Percentiles rank a stretch among this genome's conserved stretches.
Evolutionary conservation across 1,140 invertebrate genomes (phyloP).

Genomic region (Musca domestica): DNA sequence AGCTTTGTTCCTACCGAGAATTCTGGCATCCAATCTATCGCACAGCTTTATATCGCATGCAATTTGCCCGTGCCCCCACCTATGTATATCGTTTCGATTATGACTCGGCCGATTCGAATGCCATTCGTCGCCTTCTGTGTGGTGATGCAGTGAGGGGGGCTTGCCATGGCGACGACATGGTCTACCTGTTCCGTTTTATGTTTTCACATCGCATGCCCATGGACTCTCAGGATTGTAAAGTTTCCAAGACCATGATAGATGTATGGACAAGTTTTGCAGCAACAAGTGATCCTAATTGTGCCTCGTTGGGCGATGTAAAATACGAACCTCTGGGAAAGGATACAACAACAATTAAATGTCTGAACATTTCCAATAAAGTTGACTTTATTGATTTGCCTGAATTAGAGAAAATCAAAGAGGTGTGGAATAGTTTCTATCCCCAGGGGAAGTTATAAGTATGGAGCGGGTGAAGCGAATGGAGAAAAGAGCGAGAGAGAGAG

Average conservation of each 20-base stretch:
- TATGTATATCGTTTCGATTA: slow-evolving; percentile 56
- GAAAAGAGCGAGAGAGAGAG: background rate
- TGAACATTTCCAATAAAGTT: slow-evolving; percentile 52
- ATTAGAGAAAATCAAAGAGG: slow-evolving; percentile 42
- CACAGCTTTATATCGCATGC: slow-evolving; percentile 38
- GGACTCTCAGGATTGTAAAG: slow-evolving; percentile 39
- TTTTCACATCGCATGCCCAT: slow-evolving; percentile 49
- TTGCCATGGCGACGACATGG: slow-evolving; percentile 65
- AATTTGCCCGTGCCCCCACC: slow-evolving; percentile 44
- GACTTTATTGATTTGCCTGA: slow-evolving; percentile 50
- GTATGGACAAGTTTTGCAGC: slow-evolving; percentile 55
- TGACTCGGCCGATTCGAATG: slow-evolving; percentile 46
- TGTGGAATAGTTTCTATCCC: slow-evolving; percentile 54
- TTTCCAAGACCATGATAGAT: slow-evolving; percentile 55
- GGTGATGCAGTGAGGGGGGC: slow-evolving; percentile 54
- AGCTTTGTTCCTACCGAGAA: slow-evolving; percentile 48
- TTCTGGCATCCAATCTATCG: slow-evolving; percentile 55
- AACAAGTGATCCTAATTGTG: slow-evolving; percentile 49
- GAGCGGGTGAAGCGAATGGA: background rate
- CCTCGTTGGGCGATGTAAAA: slow-evolving; percentile 32
- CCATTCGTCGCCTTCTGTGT: slow-evolving; percentile 45
- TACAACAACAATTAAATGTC: slow-evolving; percentile 39
- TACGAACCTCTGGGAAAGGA: slow-evolving; percentile 47
- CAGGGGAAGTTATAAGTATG: slow-evolving; percentile 22
- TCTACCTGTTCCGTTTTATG: slow-evolving; percentile 61